These are phyloP conservation scores for Pediacus dermestoides DNA, from an alignment of 2,888 invertebrate genomes.

Conservation along the genomic window DNA sequence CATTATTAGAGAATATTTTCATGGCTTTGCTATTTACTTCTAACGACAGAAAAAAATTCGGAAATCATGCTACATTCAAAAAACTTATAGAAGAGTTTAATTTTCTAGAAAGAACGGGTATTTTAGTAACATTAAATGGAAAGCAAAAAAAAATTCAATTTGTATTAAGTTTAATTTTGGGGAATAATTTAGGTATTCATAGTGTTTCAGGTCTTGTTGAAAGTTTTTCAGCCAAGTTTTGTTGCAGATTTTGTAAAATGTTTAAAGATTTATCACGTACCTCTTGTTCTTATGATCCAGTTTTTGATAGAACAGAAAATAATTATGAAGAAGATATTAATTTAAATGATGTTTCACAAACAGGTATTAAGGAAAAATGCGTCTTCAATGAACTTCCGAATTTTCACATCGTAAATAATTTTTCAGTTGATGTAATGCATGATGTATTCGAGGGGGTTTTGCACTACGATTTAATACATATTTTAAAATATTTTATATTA, in stretches of 20 bases:
- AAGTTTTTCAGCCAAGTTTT: constrained; percentile 28
- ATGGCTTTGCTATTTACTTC: constrained; percentile 28
- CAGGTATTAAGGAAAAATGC: constrained; percentile 15
- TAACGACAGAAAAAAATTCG: constrained; percentile 27
- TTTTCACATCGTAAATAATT: constrained; percentile 12
- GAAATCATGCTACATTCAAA: constrained; percentile 25
- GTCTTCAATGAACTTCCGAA: constrained; percentile 13
- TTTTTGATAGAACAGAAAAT: no score
- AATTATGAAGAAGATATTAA: no score
- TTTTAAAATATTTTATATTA: constrained; percentile 11
- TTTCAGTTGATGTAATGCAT: constrained; percentile 16
- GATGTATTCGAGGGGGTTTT: constrained; percentile 15
- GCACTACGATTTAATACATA: constrained; percentile 15
- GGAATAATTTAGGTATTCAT: constrained; percentile 33
- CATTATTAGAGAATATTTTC: constrained; percentile 26
- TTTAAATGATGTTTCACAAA: no score
- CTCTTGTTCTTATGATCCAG: no score
- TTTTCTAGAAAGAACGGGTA: constrained; percentile 26
- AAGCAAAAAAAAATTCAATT: constrained; percentile 16
- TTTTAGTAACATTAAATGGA: constrained; percentile 9
- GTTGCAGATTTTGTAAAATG: constrained; percentile 32
- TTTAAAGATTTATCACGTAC: no score
- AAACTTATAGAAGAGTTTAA: constrained; percentile 27
- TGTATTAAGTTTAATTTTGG: constrained; percentile 22
- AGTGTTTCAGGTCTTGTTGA: constrained; percentile 27